A percentile compares a stretch with the other conserved stretches of the same genome.
These are phyloP conservation scores for Callyntrura sp. DNA, from an alignment of 2,888 invertebrate genomes.

Conservation along the genomic window DNA sequence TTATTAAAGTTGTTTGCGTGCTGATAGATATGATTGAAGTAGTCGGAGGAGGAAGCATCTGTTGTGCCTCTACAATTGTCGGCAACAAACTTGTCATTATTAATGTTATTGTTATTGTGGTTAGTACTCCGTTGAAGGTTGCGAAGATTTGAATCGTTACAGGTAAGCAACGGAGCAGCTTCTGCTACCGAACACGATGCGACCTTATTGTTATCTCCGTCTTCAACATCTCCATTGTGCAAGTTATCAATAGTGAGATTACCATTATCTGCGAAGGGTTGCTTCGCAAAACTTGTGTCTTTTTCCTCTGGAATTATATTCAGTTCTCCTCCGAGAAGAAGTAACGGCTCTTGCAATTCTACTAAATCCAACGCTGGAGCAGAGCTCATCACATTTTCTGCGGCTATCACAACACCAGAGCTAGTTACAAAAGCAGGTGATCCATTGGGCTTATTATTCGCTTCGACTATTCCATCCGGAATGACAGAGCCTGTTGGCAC, in stretches of 20 bases:
- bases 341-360: constrained; percentile 17
- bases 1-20: constrained; percentile 51
- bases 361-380: constrained; percentile 3
- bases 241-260: constrained; percentile 40
- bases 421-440: neutral
- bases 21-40: constrained; percentile 63
- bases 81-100: constrained; percentile 5
- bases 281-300: constrained; percentile 49
- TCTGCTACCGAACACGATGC: neutral
- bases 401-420: constrained; percentile 32
- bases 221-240: constrained; percentile 45
- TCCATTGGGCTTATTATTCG: constrained; percentile 1
- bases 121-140: constrained; percentile 21
- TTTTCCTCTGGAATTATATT: constrained; percentile 73
- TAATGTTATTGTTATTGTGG: constrained; percentile 35
- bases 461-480: constrained; percentile 29
- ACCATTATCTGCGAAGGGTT: neutral
- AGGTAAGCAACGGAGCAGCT: neutral
- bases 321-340: constrained; percentile 28
- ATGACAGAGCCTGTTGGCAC: neutral
- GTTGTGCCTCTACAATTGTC: constrained; percentile 28
- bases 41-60: constrained; percentile 52
- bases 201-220: neutral
- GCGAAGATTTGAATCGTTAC: constrained; percentile 34
- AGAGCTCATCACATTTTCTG: constrained; percentile 45